These are phyloP conservation scores for Ursus arctos DNA, from an alignment of 2,113 vertebrate species.

Conservation along the genomic window DNA sequence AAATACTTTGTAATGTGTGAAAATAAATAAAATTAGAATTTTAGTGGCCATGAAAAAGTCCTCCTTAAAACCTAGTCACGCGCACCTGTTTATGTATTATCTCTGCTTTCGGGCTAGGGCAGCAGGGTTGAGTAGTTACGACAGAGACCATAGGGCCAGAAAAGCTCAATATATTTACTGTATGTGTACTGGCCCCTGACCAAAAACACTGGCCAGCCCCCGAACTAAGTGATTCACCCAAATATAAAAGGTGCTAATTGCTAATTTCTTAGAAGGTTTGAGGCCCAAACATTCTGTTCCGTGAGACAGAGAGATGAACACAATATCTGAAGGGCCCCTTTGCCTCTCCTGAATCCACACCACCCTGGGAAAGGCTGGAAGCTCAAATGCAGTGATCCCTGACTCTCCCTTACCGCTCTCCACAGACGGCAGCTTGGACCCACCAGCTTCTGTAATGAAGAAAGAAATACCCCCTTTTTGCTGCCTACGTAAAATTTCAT, in stretches of 20 bases:
- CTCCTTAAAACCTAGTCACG: accelerated
- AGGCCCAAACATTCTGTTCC: background rate
- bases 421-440: accelerated
- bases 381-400: background rate
- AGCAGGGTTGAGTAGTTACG: background rate
- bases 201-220: background rate
- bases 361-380: background rate
- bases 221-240: background rate
- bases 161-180: background rate
- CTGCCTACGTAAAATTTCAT: background rate
- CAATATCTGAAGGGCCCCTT: background rate
- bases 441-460: background rate
- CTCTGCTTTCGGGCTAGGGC: background rate
- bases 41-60: background rate
- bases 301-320: background rate
- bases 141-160: background rate
- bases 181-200: background rate
- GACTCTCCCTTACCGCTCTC: background rate
- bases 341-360: background rate
- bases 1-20: background rate
- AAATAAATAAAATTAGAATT: background rate
- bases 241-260: background rate
- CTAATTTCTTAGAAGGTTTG: background rate
- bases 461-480: background rate
- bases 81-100: accelerated